Conservation (phyloP, 2,113 vertebrate species). For the Tapirus terrestris region DNA sequence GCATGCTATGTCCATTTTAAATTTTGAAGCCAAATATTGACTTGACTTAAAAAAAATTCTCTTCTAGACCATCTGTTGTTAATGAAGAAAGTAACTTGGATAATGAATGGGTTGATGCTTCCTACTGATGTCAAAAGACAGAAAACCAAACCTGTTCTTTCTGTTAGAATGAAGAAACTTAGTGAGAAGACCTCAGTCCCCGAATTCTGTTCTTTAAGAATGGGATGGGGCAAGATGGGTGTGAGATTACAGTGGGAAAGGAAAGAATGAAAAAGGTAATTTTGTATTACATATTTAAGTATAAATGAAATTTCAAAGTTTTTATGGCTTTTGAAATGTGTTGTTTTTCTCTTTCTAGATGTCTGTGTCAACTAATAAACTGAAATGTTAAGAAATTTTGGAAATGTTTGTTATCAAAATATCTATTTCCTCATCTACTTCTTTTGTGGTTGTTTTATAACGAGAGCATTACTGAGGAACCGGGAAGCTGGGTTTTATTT, state of each 20-base stretch:
- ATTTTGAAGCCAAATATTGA: conserved; percentile 86
- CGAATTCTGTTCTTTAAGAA: conserved; percentile 81
- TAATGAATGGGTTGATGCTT: conserved; percentile 80
- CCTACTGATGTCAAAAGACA: conserved; percentile 76
- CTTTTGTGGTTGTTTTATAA: conserved; percentile 32
- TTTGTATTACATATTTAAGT: conserved; percentile 13
- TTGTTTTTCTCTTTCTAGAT: not conserved
- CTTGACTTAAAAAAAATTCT: conserved; percentile 68
- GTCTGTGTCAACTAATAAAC: not conserved
- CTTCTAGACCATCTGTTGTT: conserved; percentile 87
- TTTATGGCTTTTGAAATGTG: conserved; percentile 7
- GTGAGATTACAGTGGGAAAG: conserved; percentile 63
- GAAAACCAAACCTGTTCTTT: conserved; percentile 77
- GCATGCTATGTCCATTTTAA: conserved; percentile 74
- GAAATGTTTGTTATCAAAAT: not conserved
- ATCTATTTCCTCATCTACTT: not conserved
- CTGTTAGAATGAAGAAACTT: conserved; percentile 72
- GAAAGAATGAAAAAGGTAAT: conserved; percentile 80
- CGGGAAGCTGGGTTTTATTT: conserved; percentile 1
- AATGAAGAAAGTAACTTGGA: conserved; percentile 82
- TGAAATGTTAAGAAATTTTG: not conserved
- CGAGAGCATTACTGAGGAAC: not conserved
- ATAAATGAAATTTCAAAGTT: conserved; percentile 1
- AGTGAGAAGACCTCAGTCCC: conserved; percentile 60
- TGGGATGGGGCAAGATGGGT: conserved; percentile 66